Evolutionary conservation across 2,113 vertebrate species (phyloP).

Genomic region (Lamprologus tigripictilis): DNA sequence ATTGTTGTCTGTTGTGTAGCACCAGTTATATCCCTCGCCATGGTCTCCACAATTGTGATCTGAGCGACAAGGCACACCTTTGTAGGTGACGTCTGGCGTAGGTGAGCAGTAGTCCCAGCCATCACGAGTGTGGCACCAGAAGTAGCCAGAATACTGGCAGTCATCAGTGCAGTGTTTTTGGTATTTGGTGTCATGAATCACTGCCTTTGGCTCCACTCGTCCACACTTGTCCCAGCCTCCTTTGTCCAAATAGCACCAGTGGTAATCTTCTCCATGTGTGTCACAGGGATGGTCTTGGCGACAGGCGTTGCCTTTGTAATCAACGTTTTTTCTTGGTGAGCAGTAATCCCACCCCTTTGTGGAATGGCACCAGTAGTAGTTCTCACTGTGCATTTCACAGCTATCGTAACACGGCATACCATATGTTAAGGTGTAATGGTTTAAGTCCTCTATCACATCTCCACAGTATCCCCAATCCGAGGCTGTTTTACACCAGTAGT

Average conservation of each 20-base stretch:
- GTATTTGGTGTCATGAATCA: accelerated
- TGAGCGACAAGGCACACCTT: neutral
- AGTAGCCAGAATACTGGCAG: accelerated
- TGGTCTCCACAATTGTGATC: neutral
- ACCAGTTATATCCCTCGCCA: accelerated
- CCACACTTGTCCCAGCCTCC: neutral
- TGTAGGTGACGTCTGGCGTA: accelerated
- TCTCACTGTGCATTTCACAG: accelerated
- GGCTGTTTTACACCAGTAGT: accelerated
- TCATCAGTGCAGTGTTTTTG: accelerated
- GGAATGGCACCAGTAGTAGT: accelerated
- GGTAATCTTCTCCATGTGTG: neutral
- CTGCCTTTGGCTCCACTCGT: neutral
- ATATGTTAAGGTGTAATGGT: accelerated
- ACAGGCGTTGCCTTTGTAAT: neutral
- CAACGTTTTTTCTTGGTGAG: neutral
- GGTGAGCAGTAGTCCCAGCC: neutral
- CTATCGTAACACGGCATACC: accelerated
- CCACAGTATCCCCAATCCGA: accelerated
- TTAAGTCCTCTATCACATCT: neutral
- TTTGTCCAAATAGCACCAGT: neutral
- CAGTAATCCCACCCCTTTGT: accelerated
- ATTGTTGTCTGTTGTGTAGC: neutral
- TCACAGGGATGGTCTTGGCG: neutral
- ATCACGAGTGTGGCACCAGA: neutral